Conservation (phyloP, 1,140 invertebrate species). For the Branchinecta lindahli region DNA sequence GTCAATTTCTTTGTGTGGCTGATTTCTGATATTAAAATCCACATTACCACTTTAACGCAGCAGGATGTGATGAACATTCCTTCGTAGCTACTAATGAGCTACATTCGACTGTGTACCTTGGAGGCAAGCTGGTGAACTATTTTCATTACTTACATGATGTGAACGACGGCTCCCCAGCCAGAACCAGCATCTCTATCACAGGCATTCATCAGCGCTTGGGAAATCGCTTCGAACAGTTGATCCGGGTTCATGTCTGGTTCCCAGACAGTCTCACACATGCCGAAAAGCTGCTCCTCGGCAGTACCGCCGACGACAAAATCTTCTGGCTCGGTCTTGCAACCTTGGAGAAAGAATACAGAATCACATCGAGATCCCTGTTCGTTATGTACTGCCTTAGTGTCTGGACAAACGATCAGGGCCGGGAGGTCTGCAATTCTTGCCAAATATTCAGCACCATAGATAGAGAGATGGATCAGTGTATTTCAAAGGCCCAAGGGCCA, state of each 20-base stretch:
- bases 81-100: slow-evolving; percentile 13
- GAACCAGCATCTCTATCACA: slow-evolving; percentile 92
- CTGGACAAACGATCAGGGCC: too few species aligned
- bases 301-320: slow-evolving; percentile 95
- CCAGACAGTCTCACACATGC: slow-evolving; percentile 95
- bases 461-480: too few species aligned
- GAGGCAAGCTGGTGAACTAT: slow-evolving; percentile 12
- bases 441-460: too few species aligned
- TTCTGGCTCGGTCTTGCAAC: slow-evolving; percentile 67
- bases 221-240: slow-evolving; percentile 91
- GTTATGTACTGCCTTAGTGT: too few species aligned
- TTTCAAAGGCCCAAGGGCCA: too few species aligned
- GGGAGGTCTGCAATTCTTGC: too few species aligned
- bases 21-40: background rate
- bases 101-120: slow-evolving; percentile 18
- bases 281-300: slow-evolving; percentile 80
- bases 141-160: slow-evolving; percentile 63
- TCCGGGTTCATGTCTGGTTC: slow-evolving; percentile 76
- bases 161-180: slow-evolving; percentile 92
- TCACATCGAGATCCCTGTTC: too few species aligned
- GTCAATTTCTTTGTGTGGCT: too few species aligned
- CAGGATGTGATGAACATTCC: slow-evolving; percentile 5
- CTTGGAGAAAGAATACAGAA: background rate
- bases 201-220: slow-evolving; percentile 88
- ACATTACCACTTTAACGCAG: slow-evolving; percentile 13